Evolutionary conservation across 2,888 invertebrate genomes (phyloP).

Genomic region (Chloromyia formosa): DNA sequence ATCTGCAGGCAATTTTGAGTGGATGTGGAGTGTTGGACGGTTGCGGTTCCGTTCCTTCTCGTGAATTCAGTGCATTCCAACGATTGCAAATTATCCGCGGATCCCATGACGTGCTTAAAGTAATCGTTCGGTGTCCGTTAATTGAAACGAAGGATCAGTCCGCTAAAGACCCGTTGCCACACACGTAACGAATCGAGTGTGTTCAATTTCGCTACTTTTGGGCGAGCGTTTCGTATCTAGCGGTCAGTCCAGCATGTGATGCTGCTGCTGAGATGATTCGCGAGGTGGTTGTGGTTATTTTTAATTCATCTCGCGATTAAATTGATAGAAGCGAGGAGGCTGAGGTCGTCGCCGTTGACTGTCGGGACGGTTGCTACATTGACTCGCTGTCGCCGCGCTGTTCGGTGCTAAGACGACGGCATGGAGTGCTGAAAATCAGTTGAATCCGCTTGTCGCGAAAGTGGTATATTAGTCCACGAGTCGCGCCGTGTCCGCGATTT

Average conservation of each 20-base stretch:
- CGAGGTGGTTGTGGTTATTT: constrained; percentile 43
- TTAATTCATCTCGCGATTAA: constrained; percentile 42
- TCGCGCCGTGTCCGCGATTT: not conserved
- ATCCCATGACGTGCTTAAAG: not conserved
- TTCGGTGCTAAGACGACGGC: constrained; percentile 1
- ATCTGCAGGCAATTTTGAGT: constrained; percentile 21
- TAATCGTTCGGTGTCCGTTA: too few species aligned
- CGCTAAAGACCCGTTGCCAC: too few species aligned
- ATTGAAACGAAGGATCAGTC: too few species aligned
- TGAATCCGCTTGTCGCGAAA: constrained; percentile 1
- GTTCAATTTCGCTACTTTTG: not conserved
- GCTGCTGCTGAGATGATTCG: constrained; percentile 34
- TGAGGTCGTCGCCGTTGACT: constrained; percentile 33
- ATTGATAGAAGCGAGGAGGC: constrained; percentile 36
- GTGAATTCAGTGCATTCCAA: not conserved
- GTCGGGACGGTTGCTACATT: constrained; percentile 7
- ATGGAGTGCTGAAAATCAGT: constrained; percentile 27
- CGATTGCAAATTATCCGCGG: not conserved
- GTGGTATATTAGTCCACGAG: not conserved
- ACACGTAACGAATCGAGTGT: too few species aligned
- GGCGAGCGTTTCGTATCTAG: constrained; percentile 1
- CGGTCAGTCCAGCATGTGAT: constrained; percentile 18
- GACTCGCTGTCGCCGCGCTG: constrained; percentile 28
- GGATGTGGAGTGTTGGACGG: not conserved
- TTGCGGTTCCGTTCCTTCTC: not conserved